Base-by-base conservation (phyloP, 2,113 vertebrate species). In the Brienomyrus brachyistius region DNA sequence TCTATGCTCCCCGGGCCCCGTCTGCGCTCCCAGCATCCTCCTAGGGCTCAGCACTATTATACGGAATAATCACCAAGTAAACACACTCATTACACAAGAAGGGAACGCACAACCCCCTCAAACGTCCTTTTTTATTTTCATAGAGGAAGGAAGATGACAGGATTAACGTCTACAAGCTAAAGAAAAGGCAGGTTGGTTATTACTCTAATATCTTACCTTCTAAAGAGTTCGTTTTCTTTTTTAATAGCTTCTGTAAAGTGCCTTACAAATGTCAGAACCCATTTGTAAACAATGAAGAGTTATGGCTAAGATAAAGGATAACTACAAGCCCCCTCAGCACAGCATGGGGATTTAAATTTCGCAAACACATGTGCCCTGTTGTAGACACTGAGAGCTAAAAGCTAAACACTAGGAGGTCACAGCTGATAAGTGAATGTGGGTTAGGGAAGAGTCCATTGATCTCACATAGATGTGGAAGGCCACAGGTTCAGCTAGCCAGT, bases 1-100 rank as follows among this genome's bases (percentile, higher is more conserved):
- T 94, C 83, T 70, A 90, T 93, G 89, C 54, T 91, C 93, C 93
- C 90, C 92, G 94, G 93, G 93, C 93, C 89, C 88, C 91, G 90
- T 93, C 92, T 93, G 86, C 91, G 91, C 89, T 27, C 27, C 7
- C 88, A 92, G 90, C 85, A 74, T 74, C 90, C 89, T 92, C 91
- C 91, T 91, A 59, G 93, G 54, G 91, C 91, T 92, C 56, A 40
- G 91, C 87, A 45, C 31, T 87, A 87, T 86, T 88, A 90, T 86
- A 89, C 54, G 89, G 88, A 90, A 90, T 92, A 92, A 94, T 93
- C 91, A 92, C 89, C 88, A 91, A 84, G 91, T 92, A 92, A 93
- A 91, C 86, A 90, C 74, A 56, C 92, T 92, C 93, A 94, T 94
- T 94, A 94, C 89, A 91, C 89, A 90, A 88, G 90, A 66, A 89